Conservation (phyloP, 2,888 invertebrate species). For the Agonum fuliginosum region DNA sequence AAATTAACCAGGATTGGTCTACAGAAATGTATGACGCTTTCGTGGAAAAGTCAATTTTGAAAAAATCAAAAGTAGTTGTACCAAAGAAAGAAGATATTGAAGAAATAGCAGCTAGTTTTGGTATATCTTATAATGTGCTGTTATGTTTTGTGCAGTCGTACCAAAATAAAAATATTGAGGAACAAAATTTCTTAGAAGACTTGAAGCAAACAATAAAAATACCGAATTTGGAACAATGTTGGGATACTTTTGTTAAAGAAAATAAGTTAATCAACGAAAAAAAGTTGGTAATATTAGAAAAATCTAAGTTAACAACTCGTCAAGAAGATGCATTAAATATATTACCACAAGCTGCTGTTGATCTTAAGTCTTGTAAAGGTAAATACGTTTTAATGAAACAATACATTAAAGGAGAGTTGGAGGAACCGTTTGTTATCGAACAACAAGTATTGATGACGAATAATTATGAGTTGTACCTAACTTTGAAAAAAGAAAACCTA, state of each 20-base stretch:
- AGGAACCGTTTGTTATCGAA: conserved; percentile 20
- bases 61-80: conserved; percentile 7
- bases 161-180: conserved; percentile 8
- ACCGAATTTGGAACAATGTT: conserved; percentile 61
- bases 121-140: conserved; percentile 26
- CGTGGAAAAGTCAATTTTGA: conserved; percentile 21
- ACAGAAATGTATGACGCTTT: conserved; percentile 57
- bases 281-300: conserved; percentile 60
- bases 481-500: conserved; percentile 52
- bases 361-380: background rate
- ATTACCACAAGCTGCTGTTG: background rate
- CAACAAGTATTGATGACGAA: conserved; percentile 31
- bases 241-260: conserved; percentile 59
- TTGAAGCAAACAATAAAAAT: conserved; percentile 55
- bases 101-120: conserved; percentile 38
- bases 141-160: conserved; percentile 8
- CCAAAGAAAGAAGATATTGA: conserved; percentile 40
- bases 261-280: conserved; percentile 58
- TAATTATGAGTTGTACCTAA: conserved; percentile 47
- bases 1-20: conserved; percentile 52
- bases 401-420: background rate
- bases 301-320: background rate
- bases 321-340: conserved; percentile 2
- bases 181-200: conserved; percentile 37
- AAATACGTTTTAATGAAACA: conserved; percentile 43